Evolutionary conservation across 1,140 invertebrate species (phyloP).

Genomic region (Lepidurus apus): DNA sequence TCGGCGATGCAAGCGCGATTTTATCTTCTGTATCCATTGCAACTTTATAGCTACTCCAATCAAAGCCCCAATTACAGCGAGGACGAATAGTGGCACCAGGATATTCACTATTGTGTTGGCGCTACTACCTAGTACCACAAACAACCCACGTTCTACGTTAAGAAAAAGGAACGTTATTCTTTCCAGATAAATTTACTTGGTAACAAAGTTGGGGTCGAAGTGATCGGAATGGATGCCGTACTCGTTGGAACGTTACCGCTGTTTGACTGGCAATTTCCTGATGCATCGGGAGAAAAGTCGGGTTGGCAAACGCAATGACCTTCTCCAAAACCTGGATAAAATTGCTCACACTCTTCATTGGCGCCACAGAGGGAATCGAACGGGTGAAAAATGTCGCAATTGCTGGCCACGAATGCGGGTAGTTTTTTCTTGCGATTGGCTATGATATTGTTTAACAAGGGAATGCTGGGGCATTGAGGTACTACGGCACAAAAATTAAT

Average conservation of each 20-base stretch:
- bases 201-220: background rate
- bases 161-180: no score
- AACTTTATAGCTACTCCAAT: background rate
- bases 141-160: background rate
- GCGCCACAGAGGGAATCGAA: background rate
- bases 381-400: constrained; percentile 1
- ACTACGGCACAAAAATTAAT: background rate
- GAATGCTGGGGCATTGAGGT: background rate
- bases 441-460: background rate
- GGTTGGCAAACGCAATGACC: background rate
- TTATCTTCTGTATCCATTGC: background rate
- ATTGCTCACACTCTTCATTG: background rate
- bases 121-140: background rate
- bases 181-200: background rate
- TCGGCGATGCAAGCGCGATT: background rate
- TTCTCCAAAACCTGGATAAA: background rate
- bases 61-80: background rate
- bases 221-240: background rate
- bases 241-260: background rate
- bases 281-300: background rate
- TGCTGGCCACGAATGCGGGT: background rate
- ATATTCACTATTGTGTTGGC: background rate
- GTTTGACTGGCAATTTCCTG: background rate
- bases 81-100: background rate
- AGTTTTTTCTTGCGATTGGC: background rate